A percentile compares a stretch with the other conserved stretches of the same genome.
Evolutionary conservation across 1,140 invertebrate species (phyloP).

Genomic region (Saccostrea echinata): DNA sequence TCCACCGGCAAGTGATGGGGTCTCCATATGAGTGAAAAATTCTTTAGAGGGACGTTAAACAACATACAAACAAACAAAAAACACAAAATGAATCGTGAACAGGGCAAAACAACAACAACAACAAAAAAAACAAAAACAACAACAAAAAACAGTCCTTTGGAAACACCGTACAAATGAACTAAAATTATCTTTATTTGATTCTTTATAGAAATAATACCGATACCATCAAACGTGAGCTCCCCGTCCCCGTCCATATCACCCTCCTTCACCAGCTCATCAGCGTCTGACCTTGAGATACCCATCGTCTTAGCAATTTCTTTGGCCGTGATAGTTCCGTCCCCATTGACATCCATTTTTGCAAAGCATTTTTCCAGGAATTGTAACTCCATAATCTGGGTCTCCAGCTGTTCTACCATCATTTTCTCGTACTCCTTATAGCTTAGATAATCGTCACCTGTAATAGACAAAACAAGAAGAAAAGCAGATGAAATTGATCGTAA

Average conservation of each 20-base stretch:
- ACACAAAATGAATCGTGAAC: no score
- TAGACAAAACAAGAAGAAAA: constrained; percentile 6
- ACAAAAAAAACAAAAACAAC: no score
- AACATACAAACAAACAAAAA: no score
- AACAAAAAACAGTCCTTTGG: no score
- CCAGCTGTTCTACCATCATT: constrained; percentile 39
- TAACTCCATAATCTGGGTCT: not conserved
- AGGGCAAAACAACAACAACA: no score
- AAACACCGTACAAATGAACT: no score
- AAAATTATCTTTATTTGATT: no score
- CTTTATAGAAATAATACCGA: not conserved
- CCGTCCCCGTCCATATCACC: constrained; percentile 44
- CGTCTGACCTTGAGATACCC: constrained; percentile 19
- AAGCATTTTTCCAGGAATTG: constrained; percentile 2
- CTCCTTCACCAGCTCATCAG: constrained; percentile 42
- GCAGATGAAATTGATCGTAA: no score
- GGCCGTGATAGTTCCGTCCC: constrained; percentile 32
- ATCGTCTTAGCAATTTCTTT: constrained; percentile 40
- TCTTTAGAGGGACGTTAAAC: no score
- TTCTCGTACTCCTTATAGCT: constrained; percentile 42
- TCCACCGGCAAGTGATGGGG: no score
- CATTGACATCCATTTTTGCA: constrained; percentile 32
- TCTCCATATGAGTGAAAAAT: no score
- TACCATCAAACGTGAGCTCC: constrained; percentile 48
- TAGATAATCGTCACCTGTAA: constrained; percentile 42